Conservation (phyloP, 30 jellyfish, hydroid and myxozoan genomes). For the Nemopilema nomurai region DNA sequence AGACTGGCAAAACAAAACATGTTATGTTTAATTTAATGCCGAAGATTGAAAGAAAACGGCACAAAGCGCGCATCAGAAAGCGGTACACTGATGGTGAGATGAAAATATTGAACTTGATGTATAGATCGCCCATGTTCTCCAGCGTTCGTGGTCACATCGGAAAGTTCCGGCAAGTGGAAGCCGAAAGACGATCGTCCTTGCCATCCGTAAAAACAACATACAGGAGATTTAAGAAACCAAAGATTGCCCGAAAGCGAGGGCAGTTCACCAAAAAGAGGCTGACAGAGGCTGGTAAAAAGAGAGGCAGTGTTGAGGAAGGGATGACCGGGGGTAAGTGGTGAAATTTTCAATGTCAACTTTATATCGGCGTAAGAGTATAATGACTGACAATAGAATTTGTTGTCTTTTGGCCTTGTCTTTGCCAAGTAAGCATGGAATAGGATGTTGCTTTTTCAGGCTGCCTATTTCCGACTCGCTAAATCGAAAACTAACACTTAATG, state of each 20-base stretch:
- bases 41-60: background rate
- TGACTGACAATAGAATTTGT: too few species aligned
- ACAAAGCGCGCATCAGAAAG: background rate
- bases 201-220: constrained; percentile 29
- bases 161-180: background rate
- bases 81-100: constrained; percentile 27
- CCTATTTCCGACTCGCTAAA: too few species aligned
- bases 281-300: constrained; percentile 43
- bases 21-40: background rate
- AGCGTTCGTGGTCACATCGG: constrained; percentile 21
- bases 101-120: constrained; percentile 50
- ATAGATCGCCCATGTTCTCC: constrained; percentile 29
- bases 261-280: constrained; percentile 30
- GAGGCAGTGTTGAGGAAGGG: constrained; percentile 68
- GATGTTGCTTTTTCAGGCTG: too few species aligned
- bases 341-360: background rate
- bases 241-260: constrained; percentile 10
- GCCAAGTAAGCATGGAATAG: too few species aligned
- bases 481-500: too few species aligned
- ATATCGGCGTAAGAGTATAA: too few species aligned
- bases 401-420: too few species aligned
- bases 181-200: constrained; percentile 22
- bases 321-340: constrained; percentile 68
- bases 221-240: constrained; percentile 38
- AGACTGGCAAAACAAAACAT: background rate